phyloP scores from a whole-genome alignment of 2,113 vertebrate species.

The Macquaria australasica region DNA sequence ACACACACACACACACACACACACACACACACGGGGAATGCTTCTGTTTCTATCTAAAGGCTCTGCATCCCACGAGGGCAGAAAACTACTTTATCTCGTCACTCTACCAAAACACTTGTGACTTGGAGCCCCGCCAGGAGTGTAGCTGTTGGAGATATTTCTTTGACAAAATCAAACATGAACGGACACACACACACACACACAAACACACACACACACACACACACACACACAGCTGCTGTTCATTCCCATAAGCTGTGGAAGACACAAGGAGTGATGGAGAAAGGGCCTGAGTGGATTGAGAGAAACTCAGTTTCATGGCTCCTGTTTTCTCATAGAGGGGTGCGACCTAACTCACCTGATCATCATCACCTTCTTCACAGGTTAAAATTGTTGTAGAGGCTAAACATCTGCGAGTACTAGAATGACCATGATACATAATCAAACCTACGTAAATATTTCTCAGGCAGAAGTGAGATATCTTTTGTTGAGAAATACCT shows the following conservation, averaged over 20 bases:
- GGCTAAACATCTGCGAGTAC: not conserved
- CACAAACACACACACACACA: constrained; percentile 8
- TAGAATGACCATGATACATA: not conserved
- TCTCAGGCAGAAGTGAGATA: too few species aligned
- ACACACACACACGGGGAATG: constrained; percentile 4
- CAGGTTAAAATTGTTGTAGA: not conserved
- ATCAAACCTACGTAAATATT: not conserved
- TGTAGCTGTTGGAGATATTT: constrained; percentile 21
- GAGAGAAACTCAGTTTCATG: not conserved
- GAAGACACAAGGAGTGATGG: not conserved
- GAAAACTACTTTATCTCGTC: constrained; percentile 43
- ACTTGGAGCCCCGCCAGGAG: constrained; percentile 38
- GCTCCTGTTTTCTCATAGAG: not conserved
- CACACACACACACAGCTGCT: constrained; percentile 10
- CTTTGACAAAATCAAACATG: constrained; percentile 31
- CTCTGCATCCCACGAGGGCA: constrained; percentile 27
- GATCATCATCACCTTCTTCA: not conserved
- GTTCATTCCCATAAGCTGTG: not conserved
- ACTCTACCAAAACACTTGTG: constrained; percentile 53
- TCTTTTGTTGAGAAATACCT: not conserved
- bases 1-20: constrained; percentile 9
- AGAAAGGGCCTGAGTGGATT: constrained; percentile 4
- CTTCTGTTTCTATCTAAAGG: constrained; percentile 23
- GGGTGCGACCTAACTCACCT: not conserved
- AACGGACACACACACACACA: constrained; percentile 13